phyloP scores from a whole-genome alignment of 2,113 vertebrate genomes.

The Syngnathoides biaculeatus region DNA sequence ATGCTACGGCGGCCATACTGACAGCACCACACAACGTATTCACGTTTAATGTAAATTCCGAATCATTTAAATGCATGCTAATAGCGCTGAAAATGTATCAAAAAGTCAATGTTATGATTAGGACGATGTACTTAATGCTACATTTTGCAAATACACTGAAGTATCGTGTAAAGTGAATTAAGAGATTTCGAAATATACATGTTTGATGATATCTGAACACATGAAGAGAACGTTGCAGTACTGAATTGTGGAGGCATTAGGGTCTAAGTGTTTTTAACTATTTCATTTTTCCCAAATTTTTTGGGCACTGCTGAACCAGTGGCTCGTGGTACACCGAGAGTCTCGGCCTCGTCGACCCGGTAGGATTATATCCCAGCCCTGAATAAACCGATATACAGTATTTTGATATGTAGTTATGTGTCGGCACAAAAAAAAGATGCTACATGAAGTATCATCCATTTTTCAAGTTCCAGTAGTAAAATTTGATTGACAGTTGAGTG shows the following conservation, averaged over 20 bases:
- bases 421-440: no score
- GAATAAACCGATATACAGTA: no score
- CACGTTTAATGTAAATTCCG: constrained; percentile 1
- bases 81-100: not conserved
- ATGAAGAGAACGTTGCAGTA: no score
- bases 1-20: constrained; percentile 5
- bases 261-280: no score
- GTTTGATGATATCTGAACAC: no score
- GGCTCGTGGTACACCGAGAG: no score
- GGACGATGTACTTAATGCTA: not conserved
- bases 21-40: not conserved
- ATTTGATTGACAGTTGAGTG: not conserved
- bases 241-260: no score
- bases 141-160: not conserved
- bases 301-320: no score
- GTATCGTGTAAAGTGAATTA: not conserved
- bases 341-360: no score
- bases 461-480: not conserved
- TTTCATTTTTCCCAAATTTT: no score
- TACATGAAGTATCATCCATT: not conserved
- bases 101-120: not conserved
- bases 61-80: constrained; percentile 1
- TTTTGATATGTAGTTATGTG: no score
- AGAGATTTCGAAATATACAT: not conserved
- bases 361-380: no score